Conservation (phyloP, 1,140 invertebrate species). For the Sycophila sp. region DNA sequence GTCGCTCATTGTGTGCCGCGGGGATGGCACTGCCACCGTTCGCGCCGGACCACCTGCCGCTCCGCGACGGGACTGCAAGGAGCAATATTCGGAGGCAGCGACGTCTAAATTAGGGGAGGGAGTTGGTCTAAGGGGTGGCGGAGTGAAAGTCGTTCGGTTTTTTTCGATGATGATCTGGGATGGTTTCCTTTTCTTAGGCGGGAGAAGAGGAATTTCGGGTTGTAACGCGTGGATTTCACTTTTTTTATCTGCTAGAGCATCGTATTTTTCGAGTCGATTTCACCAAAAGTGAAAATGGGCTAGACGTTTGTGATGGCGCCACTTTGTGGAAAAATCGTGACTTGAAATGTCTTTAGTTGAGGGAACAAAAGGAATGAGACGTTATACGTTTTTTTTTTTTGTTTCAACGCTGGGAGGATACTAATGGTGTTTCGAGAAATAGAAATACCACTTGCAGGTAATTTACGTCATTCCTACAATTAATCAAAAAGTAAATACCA, state of each 20-base stretch:
- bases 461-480: too few relatives aligned
- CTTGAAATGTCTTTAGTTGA: neutral
- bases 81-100: too few relatives aligned
- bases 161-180: neutral
- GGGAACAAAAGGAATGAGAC: neutral
- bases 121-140: neutral
- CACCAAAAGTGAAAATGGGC: neutral
- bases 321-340: neutral
- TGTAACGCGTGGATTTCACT: neutral
- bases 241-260: constrained; percentile 12
- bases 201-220: neutral
- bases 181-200: neutral
- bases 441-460: neutral
- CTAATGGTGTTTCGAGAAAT: neutral
- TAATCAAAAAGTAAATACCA: too few relatives aligned
- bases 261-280: neutral
- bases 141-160: neutral
- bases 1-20: neutral
- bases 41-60: neutral
- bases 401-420: too few relatives aligned
- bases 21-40: neutral
- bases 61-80: too few relatives aligned
- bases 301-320: neutral
- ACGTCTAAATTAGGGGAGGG: constrained; percentile 28
- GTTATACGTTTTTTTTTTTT: too few relatives aligned